phyloP scores from a whole-genome alignment of 1,140 invertebrate genomes.

The Ephestia elutella region DNA sequence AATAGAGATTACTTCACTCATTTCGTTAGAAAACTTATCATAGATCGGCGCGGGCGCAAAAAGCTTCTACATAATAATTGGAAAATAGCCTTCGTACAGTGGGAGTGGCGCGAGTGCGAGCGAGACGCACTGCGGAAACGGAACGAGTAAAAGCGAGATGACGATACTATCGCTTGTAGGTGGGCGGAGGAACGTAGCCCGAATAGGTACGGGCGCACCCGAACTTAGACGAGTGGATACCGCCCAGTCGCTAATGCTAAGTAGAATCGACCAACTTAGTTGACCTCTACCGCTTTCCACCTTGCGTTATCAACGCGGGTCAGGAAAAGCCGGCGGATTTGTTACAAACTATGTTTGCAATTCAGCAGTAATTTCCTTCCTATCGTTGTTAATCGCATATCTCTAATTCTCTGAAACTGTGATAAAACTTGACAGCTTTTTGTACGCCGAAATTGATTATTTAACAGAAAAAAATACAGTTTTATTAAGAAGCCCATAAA shows the following conservation, averaged over 20 bases:
- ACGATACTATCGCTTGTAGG: constrained; percentile 32
- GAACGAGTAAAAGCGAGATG: constrained; percentile 29
- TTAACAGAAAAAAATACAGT: too few relatives aligned
- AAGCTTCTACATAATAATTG: constrained; percentile 63
- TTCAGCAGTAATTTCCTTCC: background rate
- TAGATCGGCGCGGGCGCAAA: constrained; percentile 47
- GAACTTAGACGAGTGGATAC: constrained; percentile 41
- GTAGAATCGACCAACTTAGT: constrained; percentile 23
- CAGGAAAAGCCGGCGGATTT: constrained; percentile 21
- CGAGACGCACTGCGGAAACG: constrained; percentile 35
- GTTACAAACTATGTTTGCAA: constrained; percentile 33
- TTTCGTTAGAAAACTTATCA: constrained; percentile 59
- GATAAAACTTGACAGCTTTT: too few relatives aligned
- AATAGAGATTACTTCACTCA: constrained; percentile 28
- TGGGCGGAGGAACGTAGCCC: constrained; percentile 44
- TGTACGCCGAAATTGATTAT: too few relatives aligned
- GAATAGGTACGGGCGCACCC: constrained; percentile 44
- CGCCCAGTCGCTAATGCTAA: constrained; percentile 52
- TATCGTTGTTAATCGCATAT: background rate
- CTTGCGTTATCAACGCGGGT: constrained; percentile 17
- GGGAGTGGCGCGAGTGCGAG: constrained; percentile 44
- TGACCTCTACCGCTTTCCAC: constrained; percentile 35
- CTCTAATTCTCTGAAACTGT: too few relatives aligned
- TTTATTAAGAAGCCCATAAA: too few relatives aligned
- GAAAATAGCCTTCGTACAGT: constrained; percentile 52